Conservation (phyloP, 23 tunicate genomes). For the Ascidia mentula region DNA sequence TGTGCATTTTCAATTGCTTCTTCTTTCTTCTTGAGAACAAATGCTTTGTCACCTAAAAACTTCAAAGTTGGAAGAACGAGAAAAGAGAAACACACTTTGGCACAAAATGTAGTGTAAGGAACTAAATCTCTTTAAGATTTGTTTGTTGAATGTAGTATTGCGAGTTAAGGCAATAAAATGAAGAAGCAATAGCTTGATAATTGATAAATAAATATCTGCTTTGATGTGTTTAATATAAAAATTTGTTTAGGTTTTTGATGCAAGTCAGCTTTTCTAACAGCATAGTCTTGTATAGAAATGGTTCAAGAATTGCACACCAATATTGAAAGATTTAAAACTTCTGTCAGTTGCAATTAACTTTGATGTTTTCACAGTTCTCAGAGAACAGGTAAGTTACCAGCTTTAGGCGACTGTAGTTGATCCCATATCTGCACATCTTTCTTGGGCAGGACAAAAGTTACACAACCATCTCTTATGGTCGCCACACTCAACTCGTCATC, state of each 20-base stretch:
- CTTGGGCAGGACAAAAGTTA: constrained; percentile 49
- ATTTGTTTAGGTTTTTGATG: too few relatives aligned
- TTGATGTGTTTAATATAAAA: too few relatives aligned
- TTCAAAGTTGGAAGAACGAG: too few relatives aligned
- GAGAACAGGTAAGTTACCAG: constrained; percentile 25
- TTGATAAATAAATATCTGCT: too few relatives aligned
- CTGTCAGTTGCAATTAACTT: too few relatives aligned
- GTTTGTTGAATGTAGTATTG: background rate
- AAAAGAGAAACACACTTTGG: background rate
- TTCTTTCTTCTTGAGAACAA: constrained; percentile 46
- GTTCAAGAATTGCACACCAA: too few relatives aligned
- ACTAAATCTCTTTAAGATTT: background rate
- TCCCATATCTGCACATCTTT: constrained; percentile 47
- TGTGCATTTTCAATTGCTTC: constrained; percentile 77
- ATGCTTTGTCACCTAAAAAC: constrained; percentile 39
- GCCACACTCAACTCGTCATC: constrained; percentile 72
- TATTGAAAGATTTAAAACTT: too few relatives aligned
- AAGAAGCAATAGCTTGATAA: too few relatives aligned
- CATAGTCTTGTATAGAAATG: too few relatives aligned
- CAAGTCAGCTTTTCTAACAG: too few relatives aligned
- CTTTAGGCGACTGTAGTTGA: constrained; percentile 34
- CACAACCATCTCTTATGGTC: constrained; percentile 61
- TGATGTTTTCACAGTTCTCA: background rate
- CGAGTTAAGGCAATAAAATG: too few relatives aligned
- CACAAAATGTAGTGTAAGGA: background rate